Evolutionary conservation across 2,888 invertebrate species (phyloP).

Genomic region (Enchytraeus crypticus): DNA sequence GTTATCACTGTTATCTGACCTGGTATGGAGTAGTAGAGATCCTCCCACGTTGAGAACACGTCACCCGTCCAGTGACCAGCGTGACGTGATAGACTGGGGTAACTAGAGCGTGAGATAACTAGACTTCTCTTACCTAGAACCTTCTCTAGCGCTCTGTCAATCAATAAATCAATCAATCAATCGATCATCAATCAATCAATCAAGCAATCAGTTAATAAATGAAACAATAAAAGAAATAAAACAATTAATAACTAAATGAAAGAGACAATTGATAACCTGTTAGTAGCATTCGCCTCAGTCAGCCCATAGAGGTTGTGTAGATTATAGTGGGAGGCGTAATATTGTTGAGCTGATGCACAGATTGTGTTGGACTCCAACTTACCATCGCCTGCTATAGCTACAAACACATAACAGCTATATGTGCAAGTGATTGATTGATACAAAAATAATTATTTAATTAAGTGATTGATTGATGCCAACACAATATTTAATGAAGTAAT

Average conservation of each 20-base stretch:
- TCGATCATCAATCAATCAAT: no score
- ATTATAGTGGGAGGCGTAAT: slow-evolving; percentile 31
- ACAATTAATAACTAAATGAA: slow-evolving; percentile 3
- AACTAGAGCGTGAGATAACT: slow-evolving; percentile 39
- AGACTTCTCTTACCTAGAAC: slow-evolving; percentile 33
- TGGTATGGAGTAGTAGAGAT: slow-evolving; percentile 58
- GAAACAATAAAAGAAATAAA: background rate
- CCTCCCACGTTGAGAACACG: slow-evolving; percentile 41
- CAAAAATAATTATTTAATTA: no score
- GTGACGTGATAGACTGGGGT: slow-evolving; percentile 36
- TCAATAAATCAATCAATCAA: background rate
- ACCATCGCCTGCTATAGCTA: slow-evolving; percentile 2
- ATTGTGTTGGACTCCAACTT: slow-evolving; percentile 25
- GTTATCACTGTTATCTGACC: no score
- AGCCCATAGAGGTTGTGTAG: slow-evolving; percentile 35
- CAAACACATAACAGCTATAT: no score
- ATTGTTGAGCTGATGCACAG: slow-evolving; percentile 32
- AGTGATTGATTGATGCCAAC: no score
- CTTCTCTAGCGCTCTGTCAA: slow-evolving; percentile 31
- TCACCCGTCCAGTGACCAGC: slow-evolving; percentile 46
- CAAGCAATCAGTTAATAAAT: no score
- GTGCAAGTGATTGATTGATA: no score
- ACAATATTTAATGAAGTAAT: no score
- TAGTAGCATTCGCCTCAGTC: slow-evolving; percentile 28
- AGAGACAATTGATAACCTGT: slow-evolving; percentile 15